These are phyloP conservation scores for Zaprionus davidi DNA, from an alignment of 1,140 invertebrate genomes.

Conservation along the genomic window DNA sequence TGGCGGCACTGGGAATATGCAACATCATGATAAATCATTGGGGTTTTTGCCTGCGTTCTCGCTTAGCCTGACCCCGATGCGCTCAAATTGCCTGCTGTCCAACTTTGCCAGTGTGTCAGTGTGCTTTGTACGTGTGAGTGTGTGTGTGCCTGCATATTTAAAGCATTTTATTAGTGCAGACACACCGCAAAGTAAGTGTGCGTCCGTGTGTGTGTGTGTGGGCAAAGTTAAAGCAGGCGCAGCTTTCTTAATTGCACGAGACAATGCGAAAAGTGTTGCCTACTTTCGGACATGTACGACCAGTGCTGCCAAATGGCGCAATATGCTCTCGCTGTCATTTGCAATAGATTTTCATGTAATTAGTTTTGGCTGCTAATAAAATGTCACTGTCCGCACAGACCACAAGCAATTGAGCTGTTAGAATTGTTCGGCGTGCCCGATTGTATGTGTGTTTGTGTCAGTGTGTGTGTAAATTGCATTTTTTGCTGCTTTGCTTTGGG, in stretches of 20 bases:
- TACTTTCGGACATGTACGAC: slow-evolving; percentile 35
- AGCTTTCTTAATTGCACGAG: not conserved
- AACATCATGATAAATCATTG: slow-evolving; percentile 50
- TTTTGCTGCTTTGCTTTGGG: slow-evolving; percentile 44
- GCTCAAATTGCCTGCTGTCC: slow-evolving; percentile 31
- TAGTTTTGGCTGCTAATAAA: slow-evolving; percentile 66
- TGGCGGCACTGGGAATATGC: slow-evolving; percentile 15
- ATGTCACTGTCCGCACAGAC: slow-evolving; percentile 59
- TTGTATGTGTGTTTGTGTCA: slow-evolving; percentile 1
- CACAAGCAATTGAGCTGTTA: slow-evolving; percentile 50
- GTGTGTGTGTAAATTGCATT: slow-evolving; percentile 39
- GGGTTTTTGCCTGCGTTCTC: slow-evolving; percentile 20
- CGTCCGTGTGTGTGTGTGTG: not conserved
- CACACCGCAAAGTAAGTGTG: slow-evolving; percentile 17
- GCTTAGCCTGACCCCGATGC: slow-evolving; percentile 28
- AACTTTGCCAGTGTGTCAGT: slow-evolving; percentile 8
- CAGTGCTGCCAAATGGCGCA: slow-evolving; percentile 34
- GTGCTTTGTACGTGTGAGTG: not conserved
- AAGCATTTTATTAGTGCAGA: slow-evolving; percentile 41
- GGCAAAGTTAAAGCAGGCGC: slow-evolving; percentile 20
- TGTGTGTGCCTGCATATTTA: slow-evolving; percentile 36
- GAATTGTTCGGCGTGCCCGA: not conserved
- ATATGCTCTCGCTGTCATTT: slow-evolving; percentile 47
- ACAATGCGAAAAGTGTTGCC: slow-evolving; percentile 40
- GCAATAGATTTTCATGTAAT: slow-evolving; percentile 64